A percentile compares a stretch with the other conserved stretches of the same genome.
Conservation (phyloP, 2,888 invertebrate species). For the Ormyrus labotus region DNA sequence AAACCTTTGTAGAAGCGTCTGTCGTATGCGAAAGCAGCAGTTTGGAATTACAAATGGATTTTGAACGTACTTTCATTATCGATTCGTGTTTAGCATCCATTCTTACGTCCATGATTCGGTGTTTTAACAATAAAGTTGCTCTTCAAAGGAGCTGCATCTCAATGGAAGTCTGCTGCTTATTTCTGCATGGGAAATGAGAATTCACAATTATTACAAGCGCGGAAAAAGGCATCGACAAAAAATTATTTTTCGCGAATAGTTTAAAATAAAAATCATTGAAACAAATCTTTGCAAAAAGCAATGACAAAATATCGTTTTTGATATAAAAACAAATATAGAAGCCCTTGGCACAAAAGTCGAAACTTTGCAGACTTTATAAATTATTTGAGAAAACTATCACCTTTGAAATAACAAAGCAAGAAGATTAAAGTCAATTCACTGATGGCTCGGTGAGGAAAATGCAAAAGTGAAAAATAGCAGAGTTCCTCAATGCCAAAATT, state of each 20-base stretch:
- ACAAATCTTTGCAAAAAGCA: no score
- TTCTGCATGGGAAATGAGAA: constrained; percentile 1
- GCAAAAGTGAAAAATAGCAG: neutral
- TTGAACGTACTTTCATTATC: constrained; percentile 6
- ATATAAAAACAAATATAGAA: constrained; percentile 15
- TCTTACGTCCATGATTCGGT: neutral
- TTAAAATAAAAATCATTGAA: no score
- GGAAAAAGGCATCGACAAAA: no score
- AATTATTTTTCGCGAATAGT: no score
- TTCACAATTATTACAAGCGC: neutral
- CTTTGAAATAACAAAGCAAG: neutral
- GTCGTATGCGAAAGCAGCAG: neutral
- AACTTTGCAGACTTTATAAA: constrained; percentile 9
- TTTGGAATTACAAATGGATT: neutral
- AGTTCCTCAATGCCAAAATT: constrained; percentile 1
- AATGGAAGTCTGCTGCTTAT: constrained; percentile 7
- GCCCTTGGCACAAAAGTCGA: constrained; percentile 28
- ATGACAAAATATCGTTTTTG: neutral
- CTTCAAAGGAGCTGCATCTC: constrained; percentile 7
- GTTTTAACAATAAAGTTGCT: neutral
- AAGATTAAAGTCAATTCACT: neutral
- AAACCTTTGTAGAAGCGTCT: neutral
- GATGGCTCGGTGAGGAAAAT: neutral
- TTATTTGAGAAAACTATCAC: constrained; percentile 15
- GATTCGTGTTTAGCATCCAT: constrained; percentile 5